Percentiles rank a stretch among this genome's conserved stretches.
These are phyloP conservation scores for Bolinopsis microptera DNA, from an alignment of 37 sponge, comb jelly and placozoan genomes.

Conservation along the genomic window DNA sequence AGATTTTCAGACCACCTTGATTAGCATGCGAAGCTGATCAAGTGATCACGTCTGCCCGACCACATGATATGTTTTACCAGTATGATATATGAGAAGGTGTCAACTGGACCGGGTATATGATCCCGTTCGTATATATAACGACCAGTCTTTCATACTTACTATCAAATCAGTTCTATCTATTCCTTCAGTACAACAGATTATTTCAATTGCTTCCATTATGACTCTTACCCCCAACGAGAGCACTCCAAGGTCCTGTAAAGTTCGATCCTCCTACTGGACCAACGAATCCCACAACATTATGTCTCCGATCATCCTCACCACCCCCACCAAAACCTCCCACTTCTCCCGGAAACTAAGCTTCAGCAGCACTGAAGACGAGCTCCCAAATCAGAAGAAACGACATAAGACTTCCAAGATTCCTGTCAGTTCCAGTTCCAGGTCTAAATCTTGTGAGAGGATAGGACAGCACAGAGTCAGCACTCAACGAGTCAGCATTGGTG, in stretches of 20 bases:
- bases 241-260: not conserved
- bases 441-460: not conserved
- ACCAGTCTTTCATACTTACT: too few species aligned
- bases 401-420: not conserved
- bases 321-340: not conserved
- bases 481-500: not conserved
- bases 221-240: too few species aligned
- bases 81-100: too few species aligned
- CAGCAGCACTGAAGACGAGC: not conserved
- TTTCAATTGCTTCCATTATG: too few species aligned
- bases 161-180: too few species aligned
- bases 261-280: not conserved
- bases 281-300: not conserved
- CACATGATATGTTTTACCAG: too few species aligned
- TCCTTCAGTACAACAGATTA: too few species aligned
- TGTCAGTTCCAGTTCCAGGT: not conserved
- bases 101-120: too few species aligned
- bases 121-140: too few species aligned
- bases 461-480: not conserved
- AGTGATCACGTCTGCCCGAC: too few species aligned
- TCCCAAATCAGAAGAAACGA: not conserved
- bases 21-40: too few species aligned
- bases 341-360: not conserved
- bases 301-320: not conserved
- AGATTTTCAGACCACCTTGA: too few species aligned